Conservation (phyloP, 2,888 invertebrate genomes). For the Tigriopus californicus region DNA sequence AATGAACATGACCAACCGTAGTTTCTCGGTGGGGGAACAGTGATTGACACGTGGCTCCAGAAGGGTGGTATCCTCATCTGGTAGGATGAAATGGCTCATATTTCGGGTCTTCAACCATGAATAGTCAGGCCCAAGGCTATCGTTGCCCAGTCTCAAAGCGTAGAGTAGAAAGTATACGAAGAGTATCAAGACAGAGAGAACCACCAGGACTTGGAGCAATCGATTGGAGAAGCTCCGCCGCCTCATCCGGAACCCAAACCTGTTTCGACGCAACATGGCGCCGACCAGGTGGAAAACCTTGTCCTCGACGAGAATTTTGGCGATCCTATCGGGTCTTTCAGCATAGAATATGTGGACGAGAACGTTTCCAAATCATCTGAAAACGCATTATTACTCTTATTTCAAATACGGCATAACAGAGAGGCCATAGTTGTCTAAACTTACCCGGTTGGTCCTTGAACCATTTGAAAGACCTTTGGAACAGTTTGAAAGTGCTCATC, state of each 20-base stretch:
- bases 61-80: neutral
- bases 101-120: conserved; percentile 4
- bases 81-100: neutral
- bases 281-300: no score
- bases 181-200: neutral
- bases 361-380: no score
- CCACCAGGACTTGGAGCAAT: conserved; percentile 2
- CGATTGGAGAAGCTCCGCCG: neutral
- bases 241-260: conserved; percentile 1
- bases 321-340: no score
- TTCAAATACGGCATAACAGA: no score
- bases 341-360: no score
- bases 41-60: neutral
- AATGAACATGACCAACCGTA: neutral
- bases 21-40: neutral
- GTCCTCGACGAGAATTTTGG: no score
- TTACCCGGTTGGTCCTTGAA: no score
- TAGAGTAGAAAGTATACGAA: conserved; percentile 1
- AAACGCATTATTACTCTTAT: no score
- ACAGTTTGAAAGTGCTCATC: no score
- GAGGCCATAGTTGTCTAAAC: no score
- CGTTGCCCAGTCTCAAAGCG: neutral
- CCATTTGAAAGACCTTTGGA: no score
- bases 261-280: neutral
- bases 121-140: neutral